phyloP scores from a whole-genome alignment of 2,888 invertebrate genomes.

The Nephrotoma flavescens region DNA sequence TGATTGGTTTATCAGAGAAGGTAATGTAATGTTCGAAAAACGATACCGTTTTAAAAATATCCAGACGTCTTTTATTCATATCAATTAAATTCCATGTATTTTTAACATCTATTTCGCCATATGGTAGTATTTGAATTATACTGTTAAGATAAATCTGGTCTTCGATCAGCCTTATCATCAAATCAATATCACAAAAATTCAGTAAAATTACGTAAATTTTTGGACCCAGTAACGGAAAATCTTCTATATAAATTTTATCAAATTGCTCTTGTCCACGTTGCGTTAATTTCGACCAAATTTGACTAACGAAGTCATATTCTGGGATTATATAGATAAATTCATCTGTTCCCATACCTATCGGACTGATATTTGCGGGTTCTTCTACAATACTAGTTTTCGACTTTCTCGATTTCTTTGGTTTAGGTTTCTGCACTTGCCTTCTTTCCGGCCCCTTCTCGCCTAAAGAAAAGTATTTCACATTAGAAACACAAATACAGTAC shows the following conservation, averaged over 20 bases:
- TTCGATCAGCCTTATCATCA: neutral
- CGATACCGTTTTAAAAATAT: neutral
- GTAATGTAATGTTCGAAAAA: neutral
- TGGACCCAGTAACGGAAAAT: neutral
- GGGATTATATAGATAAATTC: neutral
- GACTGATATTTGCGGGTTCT: neutral
- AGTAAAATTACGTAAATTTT: neutral
- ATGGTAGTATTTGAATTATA: neutral
- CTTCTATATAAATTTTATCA: neutral
- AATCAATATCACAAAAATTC: neutral
- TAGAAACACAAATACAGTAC: neutral
- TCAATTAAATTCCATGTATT: neutral
- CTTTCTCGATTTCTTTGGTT: neutral
- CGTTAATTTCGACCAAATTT: neutral
- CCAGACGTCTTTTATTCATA: neutral
- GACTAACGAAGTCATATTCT: neutral
- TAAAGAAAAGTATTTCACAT: neutral
- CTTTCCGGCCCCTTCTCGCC: neutral
- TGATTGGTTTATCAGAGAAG: neutral
- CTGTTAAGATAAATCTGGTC: neutral
- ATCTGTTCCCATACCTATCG: neutral
- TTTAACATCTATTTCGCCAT: neutral
- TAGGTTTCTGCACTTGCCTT: neutral
- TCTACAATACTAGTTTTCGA: neutral
- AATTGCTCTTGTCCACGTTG: neutral